A percentile compares a stretch with the other conserved stretches of the same genome.
Conservation (phyloP, 2,888 invertebrate species). For the Alloplasta piceator region DNA sequence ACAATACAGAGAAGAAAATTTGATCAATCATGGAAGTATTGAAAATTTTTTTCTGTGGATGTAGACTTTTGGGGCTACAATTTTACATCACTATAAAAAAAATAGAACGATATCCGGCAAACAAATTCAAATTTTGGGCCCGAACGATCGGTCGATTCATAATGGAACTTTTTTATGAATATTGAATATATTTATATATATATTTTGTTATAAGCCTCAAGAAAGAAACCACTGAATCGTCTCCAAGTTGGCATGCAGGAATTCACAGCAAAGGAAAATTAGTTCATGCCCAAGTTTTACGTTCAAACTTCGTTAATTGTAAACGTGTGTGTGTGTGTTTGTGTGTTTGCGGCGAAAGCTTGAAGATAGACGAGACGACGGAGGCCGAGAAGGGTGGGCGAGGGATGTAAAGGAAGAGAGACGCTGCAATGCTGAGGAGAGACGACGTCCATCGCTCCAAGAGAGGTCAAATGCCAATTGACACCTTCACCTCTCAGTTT, state of each 20-base stretch:
- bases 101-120: no score
- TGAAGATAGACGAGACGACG: conserved; percentile 34
- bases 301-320: conserved; percentile 22
- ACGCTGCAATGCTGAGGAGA: conserved; percentile 52
- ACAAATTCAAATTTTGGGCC: no score
- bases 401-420: conserved; percentile 20
- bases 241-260: conserved; percentile 53
- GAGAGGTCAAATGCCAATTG: conserved; percentile 71
- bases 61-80: no score
- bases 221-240: conserved; percentile 15
- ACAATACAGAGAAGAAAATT: no score
- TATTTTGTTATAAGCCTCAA: neutral
- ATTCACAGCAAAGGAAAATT: conserved; percentile 55
- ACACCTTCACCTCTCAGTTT: conserved; percentile 72
- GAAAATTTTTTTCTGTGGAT: no score
- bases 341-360: conserved; percentile 28
- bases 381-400: neutral
- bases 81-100: no score
- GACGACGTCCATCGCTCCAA: conserved; percentile 55
- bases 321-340: neutral
- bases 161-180: no score
- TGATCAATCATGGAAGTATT: no score
- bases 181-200: neutral
- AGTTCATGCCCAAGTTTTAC: conserved; percentile 52
- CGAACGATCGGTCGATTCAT: no score